Conservation (phyloP, 2,797 vertebrate species). For the Lutjanus argentimaculatus region DNA sequence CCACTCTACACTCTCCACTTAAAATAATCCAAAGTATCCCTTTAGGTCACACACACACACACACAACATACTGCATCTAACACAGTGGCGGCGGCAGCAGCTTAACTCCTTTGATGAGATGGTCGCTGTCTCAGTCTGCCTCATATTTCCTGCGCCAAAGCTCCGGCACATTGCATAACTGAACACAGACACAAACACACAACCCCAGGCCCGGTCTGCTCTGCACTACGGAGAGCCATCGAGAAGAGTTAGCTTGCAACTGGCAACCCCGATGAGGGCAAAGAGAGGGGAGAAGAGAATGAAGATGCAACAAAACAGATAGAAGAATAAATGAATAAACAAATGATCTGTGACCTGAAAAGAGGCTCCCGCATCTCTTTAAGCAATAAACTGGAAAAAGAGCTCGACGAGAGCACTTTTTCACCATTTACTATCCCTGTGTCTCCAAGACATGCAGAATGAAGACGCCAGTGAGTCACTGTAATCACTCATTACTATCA, state of each 20-base stretch:
- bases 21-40: no score
- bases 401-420: background rate
- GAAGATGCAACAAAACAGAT: conserved; percentile 38
- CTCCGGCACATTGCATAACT: conserved; percentile 64
- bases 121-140: conserved; percentile 45
- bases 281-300: background rate
- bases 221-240: conserved; percentile 43
- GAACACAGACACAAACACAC: conserved; percentile 55
- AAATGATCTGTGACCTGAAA: conserved; percentile 54
- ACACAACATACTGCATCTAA: background rate
- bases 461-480: conserved; percentile 7
- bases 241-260: conserved; percentile 36
- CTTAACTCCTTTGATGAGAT: conserved; percentile 47
- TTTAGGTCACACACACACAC: background rate
- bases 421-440: background rate
- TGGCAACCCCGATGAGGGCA: conserved; percentile 11
- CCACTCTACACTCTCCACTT: no score
- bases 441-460: conserved; percentile 14
- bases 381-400: conserved; percentile 18
- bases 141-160: conserved; percentile 31
- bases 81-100: conserved; percentile 7
- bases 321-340: conserved; percentile 47
- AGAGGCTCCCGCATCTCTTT: conserved; percentile 24
- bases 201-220: conserved; percentile 52
- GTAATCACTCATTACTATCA: conserved; percentile 23